Conservation (phyloP, 2,113 vertebrate species). For the Corvus moneduloides region DNA sequence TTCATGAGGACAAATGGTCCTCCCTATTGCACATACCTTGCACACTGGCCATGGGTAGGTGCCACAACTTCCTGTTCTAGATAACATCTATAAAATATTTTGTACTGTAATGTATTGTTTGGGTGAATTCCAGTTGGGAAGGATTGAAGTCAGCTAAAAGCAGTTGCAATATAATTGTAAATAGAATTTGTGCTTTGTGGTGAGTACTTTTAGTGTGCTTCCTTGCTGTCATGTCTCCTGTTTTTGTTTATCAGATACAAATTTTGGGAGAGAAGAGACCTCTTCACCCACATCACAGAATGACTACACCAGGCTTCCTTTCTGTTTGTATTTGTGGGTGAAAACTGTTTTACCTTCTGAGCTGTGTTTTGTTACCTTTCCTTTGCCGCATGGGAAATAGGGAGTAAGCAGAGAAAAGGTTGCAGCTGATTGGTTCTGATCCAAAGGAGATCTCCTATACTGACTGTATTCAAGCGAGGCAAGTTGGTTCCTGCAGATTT, state of each 20-base stretch:
- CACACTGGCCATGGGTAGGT: neutral
- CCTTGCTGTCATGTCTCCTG: neutral
- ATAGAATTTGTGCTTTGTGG: conserved; percentile 16
- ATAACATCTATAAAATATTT: conserved; percentile 18
- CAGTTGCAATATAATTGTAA: neutral
- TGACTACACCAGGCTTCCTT: neutral
- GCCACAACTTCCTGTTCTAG: neutral
- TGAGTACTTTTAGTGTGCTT: neutral
- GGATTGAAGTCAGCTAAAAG: conserved; percentile 44
- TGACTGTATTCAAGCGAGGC: neutral
- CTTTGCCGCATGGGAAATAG: neutral
- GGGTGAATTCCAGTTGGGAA: conserved; percentile 39
- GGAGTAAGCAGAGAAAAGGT: neutral
- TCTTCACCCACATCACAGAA: neutral
- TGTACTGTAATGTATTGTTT: neutral
- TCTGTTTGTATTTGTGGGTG: neutral
- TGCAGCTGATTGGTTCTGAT: neutral
- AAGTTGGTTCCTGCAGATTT: neutral
- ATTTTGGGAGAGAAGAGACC: neutral
- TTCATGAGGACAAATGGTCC: conserved; percentile 13
- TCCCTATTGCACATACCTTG: neutral
- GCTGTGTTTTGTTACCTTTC: neutral
- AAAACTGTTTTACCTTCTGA: neutral
- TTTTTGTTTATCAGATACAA: neutral
- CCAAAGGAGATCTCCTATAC: neutral